phyloP scores from a whole-genome alignment of 2,888 invertebrate species.

The Ypsolopha scabrella region DNA sequence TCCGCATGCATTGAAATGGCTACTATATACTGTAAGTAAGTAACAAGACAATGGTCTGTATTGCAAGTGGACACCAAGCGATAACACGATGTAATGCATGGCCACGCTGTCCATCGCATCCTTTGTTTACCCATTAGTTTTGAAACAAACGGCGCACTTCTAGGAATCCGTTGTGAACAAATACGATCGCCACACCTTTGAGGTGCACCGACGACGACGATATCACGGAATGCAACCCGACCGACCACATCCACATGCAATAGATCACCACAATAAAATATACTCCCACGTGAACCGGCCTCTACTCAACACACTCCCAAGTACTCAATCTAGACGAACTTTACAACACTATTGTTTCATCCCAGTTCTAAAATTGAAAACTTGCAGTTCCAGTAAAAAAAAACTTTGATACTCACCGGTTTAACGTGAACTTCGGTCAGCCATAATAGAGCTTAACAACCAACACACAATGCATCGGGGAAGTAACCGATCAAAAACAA shows the following conservation, averaged over 20 bases:
- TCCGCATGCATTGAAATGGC: background rate
- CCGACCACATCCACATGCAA: background rate
- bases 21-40: too few relatives aligned
- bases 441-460: slow-evolving; percentile 44
- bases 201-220: slow-evolving; percentile 10
- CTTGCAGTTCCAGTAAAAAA: background rate
- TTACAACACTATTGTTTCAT: background rate
- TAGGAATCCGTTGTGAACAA: slow-evolving; percentile 37
- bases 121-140: slow-evolving; percentile 1
- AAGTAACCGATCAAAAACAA: slow-evolving; percentile 37
- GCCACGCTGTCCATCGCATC: background rate
- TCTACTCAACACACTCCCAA: background rate
- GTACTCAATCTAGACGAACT: background rate
- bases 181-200: slow-evolving; percentile 20
- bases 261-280: background rate
- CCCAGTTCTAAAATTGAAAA: background rate
- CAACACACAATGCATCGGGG: slow-evolving; percentile 13
- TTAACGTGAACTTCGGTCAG: slow-evolving; percentile 51
- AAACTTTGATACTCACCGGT: slow-evolving; percentile 50
- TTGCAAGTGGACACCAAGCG: too few relatives aligned
- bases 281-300: background rate
- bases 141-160: background rate
- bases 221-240: slow-evolving; percentile 16
- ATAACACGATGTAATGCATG: too few relatives aligned
- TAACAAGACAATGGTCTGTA: background rate